Base-by-base conservation (phyloP, 1,140 invertebrate species). In the Coelopa frigida region DNA sequence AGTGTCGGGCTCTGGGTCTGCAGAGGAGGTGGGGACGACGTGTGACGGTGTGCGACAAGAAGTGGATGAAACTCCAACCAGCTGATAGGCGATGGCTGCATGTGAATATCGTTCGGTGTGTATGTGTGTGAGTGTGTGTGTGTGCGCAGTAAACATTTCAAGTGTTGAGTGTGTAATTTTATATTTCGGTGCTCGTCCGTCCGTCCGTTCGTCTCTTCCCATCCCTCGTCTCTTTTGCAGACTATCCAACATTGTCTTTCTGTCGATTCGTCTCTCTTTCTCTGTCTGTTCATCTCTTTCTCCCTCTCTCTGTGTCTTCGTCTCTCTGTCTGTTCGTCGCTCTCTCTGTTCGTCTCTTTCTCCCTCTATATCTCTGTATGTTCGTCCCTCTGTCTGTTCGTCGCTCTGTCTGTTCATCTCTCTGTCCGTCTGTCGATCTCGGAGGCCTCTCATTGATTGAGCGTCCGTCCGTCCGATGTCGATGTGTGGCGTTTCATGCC, bases 151-250 rank as follows among this genome's bases (percentile, higher is more conserved):
- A 42, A 12, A 44, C 43, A 44, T 44, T 44, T 44, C 21, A 46
- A 46, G 48, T 50, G 48, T 50, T 50, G 48, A 50, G 48, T 50
- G 43, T 50, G 48, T 50, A 50, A 50, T 50, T 50, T 50, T 50
- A 50, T 50, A 50, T 50, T 50, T 50, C 48, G 43, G 48, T 29
- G 15, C 41, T 21, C 23, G 36, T 36, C 31, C 20, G 31, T 22
- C 42, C 27, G 33, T 22, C 18, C 36, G 24, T 38, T 38, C 24
- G 36, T 22, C 36, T 38, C 24, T 38, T 22, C 18, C 20, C 22
- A 37, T 5, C 4, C 18, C 33, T 35, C 17, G 20, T 18, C n/a
- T n/a, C n/a, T n/a, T n/a, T n/a, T n/a, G n/a, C n/a, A n/a, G n/a
- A n/a, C n/a, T n/a, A n/a, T n/a, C n/a, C n/a, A 39, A 5, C 6